Conservation (phyloP, 2,888 invertebrate species). For the Thereva unica region DNA sequence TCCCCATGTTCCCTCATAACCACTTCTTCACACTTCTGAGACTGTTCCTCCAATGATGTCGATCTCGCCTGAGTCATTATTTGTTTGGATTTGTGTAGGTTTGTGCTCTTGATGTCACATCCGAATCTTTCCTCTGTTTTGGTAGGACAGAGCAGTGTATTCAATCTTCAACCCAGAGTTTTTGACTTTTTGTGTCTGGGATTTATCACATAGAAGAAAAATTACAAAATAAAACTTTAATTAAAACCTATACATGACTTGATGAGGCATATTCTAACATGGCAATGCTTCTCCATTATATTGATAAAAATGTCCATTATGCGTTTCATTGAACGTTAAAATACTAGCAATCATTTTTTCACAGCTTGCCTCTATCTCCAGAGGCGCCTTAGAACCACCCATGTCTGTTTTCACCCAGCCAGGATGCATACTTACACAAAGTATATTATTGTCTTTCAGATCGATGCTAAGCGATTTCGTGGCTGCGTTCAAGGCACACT, state of each 20-base stretch:
- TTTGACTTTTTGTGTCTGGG: no score
- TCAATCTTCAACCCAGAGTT: no score
- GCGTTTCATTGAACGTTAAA: conserved; percentile 63
- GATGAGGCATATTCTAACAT: conserved; percentile 63
- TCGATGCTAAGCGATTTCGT: conserved; percentile 84
- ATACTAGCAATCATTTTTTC: conserved; percentile 69
- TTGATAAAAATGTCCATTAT: conserved; percentile 78
- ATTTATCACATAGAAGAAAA: no score
- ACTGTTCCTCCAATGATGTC: no score
- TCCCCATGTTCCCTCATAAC: no score
- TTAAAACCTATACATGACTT: no score
- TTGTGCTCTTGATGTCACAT: neutral
- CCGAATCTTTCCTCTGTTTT: neutral
- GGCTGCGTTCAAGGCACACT: conserved; percentile 85
- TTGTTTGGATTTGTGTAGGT: neutral
- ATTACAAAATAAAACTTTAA: no score
- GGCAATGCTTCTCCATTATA: conserved; percentile 74
- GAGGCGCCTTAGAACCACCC: conserved; percentile 80
- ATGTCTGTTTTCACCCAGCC: conserved; percentile 92
- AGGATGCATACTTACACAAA: conserved; percentile 79
- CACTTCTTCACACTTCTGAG: no score
- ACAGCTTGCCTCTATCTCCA: conserved; percentile 72
- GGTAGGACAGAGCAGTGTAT: no score
- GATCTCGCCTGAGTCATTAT: no score
- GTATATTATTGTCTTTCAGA: conserved; percentile 72